Evolutionary conservation across 1,140 invertebrate genomes (phyloP).

Genomic region (Calephelis virginiensis): DNA sequence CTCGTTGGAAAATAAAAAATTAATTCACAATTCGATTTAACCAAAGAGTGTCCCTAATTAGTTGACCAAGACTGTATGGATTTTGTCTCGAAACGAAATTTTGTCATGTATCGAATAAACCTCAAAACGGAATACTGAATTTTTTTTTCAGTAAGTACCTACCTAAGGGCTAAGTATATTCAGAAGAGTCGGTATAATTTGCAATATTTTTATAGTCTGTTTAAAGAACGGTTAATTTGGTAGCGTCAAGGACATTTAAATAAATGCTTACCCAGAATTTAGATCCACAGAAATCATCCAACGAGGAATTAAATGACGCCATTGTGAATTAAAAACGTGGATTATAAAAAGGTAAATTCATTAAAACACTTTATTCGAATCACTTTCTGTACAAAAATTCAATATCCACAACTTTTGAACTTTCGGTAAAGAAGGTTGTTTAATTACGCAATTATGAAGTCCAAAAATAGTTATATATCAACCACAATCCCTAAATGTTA

Average conservation of each 20-base stretch:
- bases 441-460: conserved; percentile 9
- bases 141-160: too few relatives aligned
- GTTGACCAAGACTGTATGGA: too few relatives aligned
- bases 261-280: conserved; percentile 82
- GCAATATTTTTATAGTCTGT: too few relatives aligned
- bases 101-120: too few relatives aligned
- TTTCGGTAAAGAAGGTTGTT: conserved; percentile 8
- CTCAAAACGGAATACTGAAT: too few relatives aligned
- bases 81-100: too few relatives aligned
- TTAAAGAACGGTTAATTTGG: conserved; percentile 18
- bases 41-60: too few relatives aligned
- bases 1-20: too few relatives aligned
- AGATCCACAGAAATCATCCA: conserved; percentile 83
- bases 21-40: too few relatives aligned
- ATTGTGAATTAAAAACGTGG: conserved; percentile 30
- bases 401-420: neutral
- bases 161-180: too few relatives aligned
- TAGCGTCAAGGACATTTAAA: conserved; percentile 40
- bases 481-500: neutral
- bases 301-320: conserved; percentile 69
- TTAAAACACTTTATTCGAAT: neutral
- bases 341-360: conserved; percentile 5
- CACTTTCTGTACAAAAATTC: neutral
- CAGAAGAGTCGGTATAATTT: too few relatives aligned
- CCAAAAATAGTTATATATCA: neutral